phyloP scores from a whole-genome alignment of 2,888 invertebrate genomes.

The Gymnocheta viridis region DNA sequence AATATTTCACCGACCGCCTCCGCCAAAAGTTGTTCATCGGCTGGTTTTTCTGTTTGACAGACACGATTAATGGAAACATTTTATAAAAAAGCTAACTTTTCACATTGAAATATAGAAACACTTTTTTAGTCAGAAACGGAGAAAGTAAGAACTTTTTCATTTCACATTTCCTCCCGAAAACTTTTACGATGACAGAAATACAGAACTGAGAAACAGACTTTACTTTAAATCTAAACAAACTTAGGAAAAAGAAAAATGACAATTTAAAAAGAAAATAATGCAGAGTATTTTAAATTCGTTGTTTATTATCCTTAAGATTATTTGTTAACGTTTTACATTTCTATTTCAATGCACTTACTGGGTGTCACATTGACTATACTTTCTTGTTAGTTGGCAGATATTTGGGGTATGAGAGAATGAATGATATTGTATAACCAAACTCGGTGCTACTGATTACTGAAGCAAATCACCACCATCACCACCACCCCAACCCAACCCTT shows the following conservation, averaged over 20 bases:
- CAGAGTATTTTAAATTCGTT: constrained; percentile 41
- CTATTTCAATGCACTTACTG: constrained; percentile 7
- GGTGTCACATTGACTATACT: constrained; percentile 20
- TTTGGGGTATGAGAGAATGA: constrained; percentile 1
- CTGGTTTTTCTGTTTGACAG: too few species aligned
- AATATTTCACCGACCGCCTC: too few species aligned
- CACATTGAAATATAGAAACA: too few species aligned
- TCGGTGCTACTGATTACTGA: constrained; percentile 7
- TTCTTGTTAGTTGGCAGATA: neutral
- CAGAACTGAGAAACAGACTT: too few species aligned
- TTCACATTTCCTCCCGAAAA: too few species aligned
- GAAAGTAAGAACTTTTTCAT: too few species aligned
- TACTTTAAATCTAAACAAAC: neutral
- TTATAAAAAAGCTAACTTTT: too few species aligned
- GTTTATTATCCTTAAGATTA: neutral
- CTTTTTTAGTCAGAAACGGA: too few species aligned
- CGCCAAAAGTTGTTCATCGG: too few species aligned
- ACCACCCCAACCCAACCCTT: neutral
- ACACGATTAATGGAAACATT: too few species aligned
- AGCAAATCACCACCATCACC: too few species aligned
- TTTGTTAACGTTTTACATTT: constrained; percentile 16
- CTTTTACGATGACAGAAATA: too few species aligned
- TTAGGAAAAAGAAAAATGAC: neutral
- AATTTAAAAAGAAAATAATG: neutral
- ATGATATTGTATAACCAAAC: constrained; percentile 26